Evolutionary conservation across 2,113 vertebrate species (phyloP).

Genomic region (Grammomys surdaster): DNA sequence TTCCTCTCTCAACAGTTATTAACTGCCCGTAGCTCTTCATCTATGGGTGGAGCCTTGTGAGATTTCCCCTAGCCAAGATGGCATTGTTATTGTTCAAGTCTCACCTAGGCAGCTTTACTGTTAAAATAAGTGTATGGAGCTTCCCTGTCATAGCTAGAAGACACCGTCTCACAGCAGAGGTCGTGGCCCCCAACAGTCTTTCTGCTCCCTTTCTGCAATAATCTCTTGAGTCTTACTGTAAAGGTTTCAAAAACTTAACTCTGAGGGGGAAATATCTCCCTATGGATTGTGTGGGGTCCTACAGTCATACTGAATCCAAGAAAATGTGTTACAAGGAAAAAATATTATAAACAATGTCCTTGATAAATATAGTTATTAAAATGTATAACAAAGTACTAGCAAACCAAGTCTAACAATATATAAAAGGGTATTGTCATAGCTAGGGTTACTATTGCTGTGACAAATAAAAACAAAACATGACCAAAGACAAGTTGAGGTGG

Average conservation of each 20-base stretch:
- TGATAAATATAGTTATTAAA: conserved; percentile 8
- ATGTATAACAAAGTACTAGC: background rate
- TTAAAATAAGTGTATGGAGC: background rate
- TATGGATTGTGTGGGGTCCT: background rate
- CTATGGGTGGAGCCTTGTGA: background rate
- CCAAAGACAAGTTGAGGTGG: background rate
- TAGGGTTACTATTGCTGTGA: background rate
- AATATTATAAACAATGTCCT: background rate
- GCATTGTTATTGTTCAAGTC: background rate
- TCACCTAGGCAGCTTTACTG: background rate
- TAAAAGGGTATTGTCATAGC: background rate
- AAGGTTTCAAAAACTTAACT: background rate
- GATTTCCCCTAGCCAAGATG: background rate
- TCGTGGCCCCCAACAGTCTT: background rate
- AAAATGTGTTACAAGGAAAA: background rate
- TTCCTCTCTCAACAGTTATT: background rate
- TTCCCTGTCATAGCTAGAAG: background rate
- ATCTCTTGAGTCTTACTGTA: background rate
- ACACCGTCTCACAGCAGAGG: background rate
- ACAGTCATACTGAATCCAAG: background rate
- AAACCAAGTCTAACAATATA: background rate
- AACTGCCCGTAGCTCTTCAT: background rate
- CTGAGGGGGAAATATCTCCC: background rate
- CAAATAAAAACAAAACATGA: background rate
- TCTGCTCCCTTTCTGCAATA: background rate